Base-by-base conservation (phyloP, 2,113 vertebrate species). In the Ranitomeya imitator region DNA sequence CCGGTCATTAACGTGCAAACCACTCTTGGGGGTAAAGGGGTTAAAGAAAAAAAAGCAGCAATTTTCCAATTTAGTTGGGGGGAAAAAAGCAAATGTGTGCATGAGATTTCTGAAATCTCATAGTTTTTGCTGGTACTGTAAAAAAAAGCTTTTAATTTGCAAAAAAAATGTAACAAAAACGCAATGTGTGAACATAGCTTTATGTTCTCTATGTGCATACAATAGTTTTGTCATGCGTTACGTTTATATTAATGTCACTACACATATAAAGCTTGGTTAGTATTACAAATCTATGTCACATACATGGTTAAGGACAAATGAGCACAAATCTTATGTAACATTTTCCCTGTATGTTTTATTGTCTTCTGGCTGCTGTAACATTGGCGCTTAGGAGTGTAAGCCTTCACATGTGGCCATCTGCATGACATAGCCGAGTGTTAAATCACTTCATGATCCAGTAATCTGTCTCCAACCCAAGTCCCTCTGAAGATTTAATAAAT, bases 381-480 rank as follows among this genome's bases (percentile, higher is more conserved):
- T 57, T 83, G 21, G 26, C 15, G 31, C 71, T 88, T 88, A 83
- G 16, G 55, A 18, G n/a, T 67, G 23, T 83, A 84, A 88, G 80
- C 87, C 37, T 51, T 77, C 21, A 88, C 57, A 84, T 77, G 19
- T 65, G 71, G 80, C 87, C 87, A 83, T 71, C 69, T 83, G 87
- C 71, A 54, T 73, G 67, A 71, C 54, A 61, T 21, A 67, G 71
- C 67, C n/a, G 59, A 63, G 19, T 67, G n/a, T 31, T 83, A 88
- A 88, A 88, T 88, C 87, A 84, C 73, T 83, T 83, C 60, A 51
- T 88, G 71, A 88, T 88, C 57, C 87, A 83, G 59, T 83, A 88
- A 88, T 88, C 80, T 83, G 63, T 77, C 37, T 82, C 23, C 71
- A 88, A 60, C 57, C 63, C 59, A 65, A 71, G n/a, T n/a, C 52